A percentile compares a stretch with the other conserved stretches of the same genome.
phyloP scores from a whole-genome alignment of 2,888 invertebrate genomes.

The Aphrophora alni region DNA sequence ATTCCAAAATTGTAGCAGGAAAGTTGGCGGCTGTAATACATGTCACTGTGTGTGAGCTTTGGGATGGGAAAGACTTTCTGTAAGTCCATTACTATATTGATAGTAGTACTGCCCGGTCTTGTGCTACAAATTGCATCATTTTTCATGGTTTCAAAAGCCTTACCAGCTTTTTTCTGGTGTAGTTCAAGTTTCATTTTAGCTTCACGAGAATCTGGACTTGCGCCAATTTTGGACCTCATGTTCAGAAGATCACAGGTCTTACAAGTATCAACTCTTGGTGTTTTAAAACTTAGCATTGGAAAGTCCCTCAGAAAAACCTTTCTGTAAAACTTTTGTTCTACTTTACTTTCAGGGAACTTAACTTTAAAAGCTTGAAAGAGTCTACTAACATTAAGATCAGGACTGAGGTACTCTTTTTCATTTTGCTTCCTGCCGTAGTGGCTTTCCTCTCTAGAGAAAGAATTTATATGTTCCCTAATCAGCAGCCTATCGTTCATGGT shows the following conservation, averaged over 20 bases:
- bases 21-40: constrained; percentile 15
- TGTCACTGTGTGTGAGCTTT: constrained; percentile 15
- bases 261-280: constrained; percentile 6
- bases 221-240: not conserved
- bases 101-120: not conserved
- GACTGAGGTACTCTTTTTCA: constrained; percentile 12
- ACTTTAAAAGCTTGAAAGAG: not conserved
- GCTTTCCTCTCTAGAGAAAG: not conserved
- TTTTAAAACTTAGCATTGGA: not conserved
- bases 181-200: not conserved
- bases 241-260: not conserved
- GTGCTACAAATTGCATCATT: not conserved
- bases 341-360: not conserved
- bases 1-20: constrained; percentile 6
- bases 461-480: not conserved
- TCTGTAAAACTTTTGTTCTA: not conserved
- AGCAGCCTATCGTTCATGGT: not conserved
- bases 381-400: not conserved
- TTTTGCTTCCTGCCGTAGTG: not conserved
- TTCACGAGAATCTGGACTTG: not conserved
- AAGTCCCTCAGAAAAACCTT: not conserved
- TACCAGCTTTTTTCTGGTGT: not conserved
- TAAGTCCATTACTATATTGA: constrained; percentile 21
- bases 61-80: constrained; percentile 23
- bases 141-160: not conserved